Conservation (phyloP, 2,113 vertebrate genomes). For the Pituophis catenifer region DNA sequence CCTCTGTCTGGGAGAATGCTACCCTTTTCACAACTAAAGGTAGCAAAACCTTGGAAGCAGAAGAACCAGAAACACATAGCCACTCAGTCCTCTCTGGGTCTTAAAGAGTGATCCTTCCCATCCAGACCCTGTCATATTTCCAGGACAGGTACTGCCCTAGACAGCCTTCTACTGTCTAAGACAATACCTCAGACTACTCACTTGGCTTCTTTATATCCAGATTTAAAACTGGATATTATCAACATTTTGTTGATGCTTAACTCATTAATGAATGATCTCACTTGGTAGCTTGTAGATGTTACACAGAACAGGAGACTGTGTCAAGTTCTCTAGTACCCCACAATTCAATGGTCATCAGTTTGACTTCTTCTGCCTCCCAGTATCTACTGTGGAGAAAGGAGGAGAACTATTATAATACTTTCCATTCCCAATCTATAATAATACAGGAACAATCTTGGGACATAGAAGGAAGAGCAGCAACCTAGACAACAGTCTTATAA, state of each 20-base stretch:
- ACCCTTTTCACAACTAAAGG: not conserved
- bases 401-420: not conserved
- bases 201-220: not conserved
- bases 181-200: not conserved
- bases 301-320: not conserved
- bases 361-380: not conserved
- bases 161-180: not conserved
- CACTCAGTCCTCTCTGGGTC: not conserved
- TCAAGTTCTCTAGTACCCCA: not conserved
- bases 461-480: not conserved
- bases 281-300: not conserved
- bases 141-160: not conserved
- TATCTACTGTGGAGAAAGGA: not conserved
- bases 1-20: not conserved
- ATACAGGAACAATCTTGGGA: not conserved
- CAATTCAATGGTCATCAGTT: not conserved
- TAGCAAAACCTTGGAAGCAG: not conserved
- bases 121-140: not conserved
- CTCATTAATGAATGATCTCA: not conserved
- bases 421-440: not conserved
- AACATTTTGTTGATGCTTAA: not conserved
- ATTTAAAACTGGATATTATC: not conserved
- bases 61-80: not conserved
- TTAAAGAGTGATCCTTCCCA: not conserved
- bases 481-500: not conserved